Evolutionary conservation across 2,797 vertebrate genomes (phyloP).

Genomic region (Iguana delicatissima): DNA sequence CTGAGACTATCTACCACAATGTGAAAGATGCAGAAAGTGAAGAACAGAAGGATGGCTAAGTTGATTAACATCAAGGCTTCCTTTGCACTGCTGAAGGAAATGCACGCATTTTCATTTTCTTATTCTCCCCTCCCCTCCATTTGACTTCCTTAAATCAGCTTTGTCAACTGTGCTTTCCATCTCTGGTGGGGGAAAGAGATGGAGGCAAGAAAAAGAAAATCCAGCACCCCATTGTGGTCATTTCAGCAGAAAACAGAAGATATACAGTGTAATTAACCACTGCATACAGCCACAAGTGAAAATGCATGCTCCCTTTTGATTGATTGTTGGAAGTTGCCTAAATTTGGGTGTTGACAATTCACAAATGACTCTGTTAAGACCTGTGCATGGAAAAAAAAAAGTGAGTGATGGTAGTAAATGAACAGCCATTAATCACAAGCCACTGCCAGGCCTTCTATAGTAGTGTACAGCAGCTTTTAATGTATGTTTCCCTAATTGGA

Average conservation of each 20-base stretch:
- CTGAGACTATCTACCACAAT: slow-evolving; percentile 56
- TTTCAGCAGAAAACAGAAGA: slow-evolving; percentile 4
- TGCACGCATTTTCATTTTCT: accelerated
- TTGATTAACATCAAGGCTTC: slow-evolving; percentile 19
- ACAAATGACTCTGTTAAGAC: slow-evolving; percentile 32
- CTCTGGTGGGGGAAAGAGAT: neutral
- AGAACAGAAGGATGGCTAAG: neutral
- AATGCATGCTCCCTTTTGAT: neutral
- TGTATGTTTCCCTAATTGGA: slow-evolving; percentile 67
- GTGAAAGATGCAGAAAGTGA: slow-evolving; percentile 45
- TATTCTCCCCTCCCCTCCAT: neutral
- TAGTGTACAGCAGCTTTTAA: slow-evolving; percentile 48
- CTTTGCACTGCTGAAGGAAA: slow-evolving; percentile 10
- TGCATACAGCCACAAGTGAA: accelerated
- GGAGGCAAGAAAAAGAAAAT: neutral
- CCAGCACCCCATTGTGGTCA: neutral
- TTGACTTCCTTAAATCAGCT: slow-evolving; percentile 19
- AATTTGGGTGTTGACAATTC: slow-evolving; percentile 34
- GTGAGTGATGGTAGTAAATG: neutral
- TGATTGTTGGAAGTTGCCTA: accelerated
- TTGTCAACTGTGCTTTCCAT: slow-evolving; percentile 41
- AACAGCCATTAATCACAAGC: slow-evolving; percentile 40
- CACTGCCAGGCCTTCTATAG: slow-evolving; percentile 44
- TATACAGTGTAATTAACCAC: slow-evolving; percentile 18
- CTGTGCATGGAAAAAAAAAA: neutral